Evolutionary conservation across 1,140 invertebrate species (phyloP).

Genomic region (Oedothorax gibbosus): DNA sequence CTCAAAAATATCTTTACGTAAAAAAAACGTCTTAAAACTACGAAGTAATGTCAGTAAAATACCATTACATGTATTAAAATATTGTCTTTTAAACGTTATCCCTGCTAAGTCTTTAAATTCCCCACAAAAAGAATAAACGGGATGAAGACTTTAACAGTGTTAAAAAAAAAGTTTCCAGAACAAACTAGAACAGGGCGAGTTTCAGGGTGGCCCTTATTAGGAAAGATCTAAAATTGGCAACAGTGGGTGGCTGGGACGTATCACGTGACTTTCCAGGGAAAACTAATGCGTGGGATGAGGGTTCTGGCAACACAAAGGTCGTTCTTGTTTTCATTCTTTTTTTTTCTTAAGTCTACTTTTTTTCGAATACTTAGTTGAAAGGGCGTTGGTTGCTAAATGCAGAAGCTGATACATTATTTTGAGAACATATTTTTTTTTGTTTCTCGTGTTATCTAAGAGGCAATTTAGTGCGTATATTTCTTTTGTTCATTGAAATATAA

Average conservation of each 20-base stretch:
- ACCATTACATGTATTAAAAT: no score
- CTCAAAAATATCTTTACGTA: no score
- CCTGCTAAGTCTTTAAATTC: no score
- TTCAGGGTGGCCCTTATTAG: slow-evolving; percentile 37
- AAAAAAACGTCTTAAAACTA: no score
- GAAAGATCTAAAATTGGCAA: slow-evolving; percentile 56
- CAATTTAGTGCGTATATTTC: no score
- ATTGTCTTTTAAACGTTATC: no score
- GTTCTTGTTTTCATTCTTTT: slow-evolving; percentile 29
- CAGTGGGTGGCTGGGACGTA: slow-evolving; percentile 49
- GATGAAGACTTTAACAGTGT: neutral
- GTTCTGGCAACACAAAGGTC: slow-evolving; percentile 34
- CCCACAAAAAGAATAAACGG: neutral
- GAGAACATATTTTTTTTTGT: neutral
- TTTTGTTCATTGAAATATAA: no score
- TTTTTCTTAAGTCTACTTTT: slow-evolving; percentile 9
- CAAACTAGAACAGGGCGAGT: neutral
- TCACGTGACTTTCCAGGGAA: slow-evolving; percentile 35
- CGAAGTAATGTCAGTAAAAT: no score
- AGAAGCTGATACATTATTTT: slow-evolving; percentile 48
- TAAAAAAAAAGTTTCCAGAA: no score
- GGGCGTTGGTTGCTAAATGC: neutral
- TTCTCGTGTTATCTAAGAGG: neutral
- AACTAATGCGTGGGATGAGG: slow-evolving; percentile 51
- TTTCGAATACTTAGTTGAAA: neutral